A percentile compares a stretch with the other conserved stretches of the same genome.
Evolutionary conservation across 2,888 invertebrate species (phyloP).

Genomic region (Elmis aenea): DNA sequence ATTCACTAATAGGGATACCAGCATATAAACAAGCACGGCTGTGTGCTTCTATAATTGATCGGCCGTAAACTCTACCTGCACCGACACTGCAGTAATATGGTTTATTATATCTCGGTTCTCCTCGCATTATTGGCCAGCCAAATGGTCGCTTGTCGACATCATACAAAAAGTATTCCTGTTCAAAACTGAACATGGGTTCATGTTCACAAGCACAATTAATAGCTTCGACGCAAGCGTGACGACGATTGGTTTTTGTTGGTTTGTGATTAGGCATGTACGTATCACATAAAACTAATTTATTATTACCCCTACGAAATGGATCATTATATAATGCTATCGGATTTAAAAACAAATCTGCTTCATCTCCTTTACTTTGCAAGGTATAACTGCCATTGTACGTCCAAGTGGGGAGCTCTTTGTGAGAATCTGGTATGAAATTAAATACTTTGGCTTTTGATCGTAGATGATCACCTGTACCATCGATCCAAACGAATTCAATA

Average conservation of each 20-base stretch:
- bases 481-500: conserved; percentile 71
- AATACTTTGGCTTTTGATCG: conserved; percentile 67
- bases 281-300: conserved; percentile 73
- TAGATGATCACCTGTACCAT: conserved; percentile 65
- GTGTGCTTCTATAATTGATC: conserved; percentile 80
- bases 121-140: conserved; percentile 65
- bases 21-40: conserved; percentile 73
- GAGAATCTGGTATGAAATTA: conserved; percentile 54
- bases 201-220: conserved; percentile 56
- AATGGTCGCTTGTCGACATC: conserved; percentile 59
- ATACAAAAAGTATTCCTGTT: conserved; percentile 60
- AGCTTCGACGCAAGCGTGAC: conserved; percentile 49
- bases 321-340: conserved; percentile 76
- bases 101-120: conserved; percentile 65
- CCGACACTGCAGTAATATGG: conserved; percentile 85
- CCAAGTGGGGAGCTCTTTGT: conserved; percentile 66
- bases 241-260: conserved; percentile 52
- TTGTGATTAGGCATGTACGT: conserved; percentile 62
- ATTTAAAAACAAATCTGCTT: conserved; percentile 69
- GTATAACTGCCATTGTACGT: conserved; percentile 73
- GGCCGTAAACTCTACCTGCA: conserved; percentile 68
- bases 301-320: conserved; percentile 70
- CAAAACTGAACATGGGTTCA: conserved; percentile 70
- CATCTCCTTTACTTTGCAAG: conserved; percentile 57
- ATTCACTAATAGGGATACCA: conserved; percentile 71